Evolutionary conservation across 2,888 invertebrate genomes (phyloP).

Genomic region (Machimus atricapillus): DNA sequence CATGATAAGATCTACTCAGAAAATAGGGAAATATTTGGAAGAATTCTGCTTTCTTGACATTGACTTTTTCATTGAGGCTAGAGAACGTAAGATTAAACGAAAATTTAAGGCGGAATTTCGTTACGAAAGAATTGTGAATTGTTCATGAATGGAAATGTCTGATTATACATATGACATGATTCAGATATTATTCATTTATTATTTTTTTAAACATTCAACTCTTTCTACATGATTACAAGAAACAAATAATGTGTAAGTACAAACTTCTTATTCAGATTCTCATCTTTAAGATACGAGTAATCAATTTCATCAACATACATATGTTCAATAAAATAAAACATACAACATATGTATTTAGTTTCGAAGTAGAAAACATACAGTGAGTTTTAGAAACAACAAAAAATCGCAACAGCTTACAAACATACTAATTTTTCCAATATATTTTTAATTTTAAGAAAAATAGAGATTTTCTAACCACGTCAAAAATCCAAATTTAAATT

Average conservation of each 20-base stretch:
- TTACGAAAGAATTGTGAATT: not conserved
- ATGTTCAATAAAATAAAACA: no score
- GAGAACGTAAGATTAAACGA: not conserved
- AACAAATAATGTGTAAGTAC: not conserved
- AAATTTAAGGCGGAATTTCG: not conserved
- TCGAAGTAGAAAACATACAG: no score
- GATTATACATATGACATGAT: no score
- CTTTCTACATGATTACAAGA: not conserved
- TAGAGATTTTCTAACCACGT: no score
- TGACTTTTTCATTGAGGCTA: not conserved
- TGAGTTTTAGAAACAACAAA: no score
- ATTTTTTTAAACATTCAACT: not conserved
- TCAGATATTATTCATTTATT: not conserved
- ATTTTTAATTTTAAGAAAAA: no score
- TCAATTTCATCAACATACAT: no score
- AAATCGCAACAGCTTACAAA: no score
- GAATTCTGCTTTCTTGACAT: not conserved
- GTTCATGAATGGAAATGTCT: not conserved
- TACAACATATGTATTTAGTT: no score
- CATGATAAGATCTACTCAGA: not conserved
- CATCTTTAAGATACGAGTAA: no score
- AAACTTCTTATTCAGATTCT: not conserved
- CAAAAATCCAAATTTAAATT: no score
- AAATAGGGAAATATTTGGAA: not conserved
- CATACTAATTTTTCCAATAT: no score